A percentile compares a stretch with the other conserved stretches of the same genome.
phyloP scores from a whole-genome alignment of 2,888 invertebrate species.

The Melipona beecheii region DNA sequence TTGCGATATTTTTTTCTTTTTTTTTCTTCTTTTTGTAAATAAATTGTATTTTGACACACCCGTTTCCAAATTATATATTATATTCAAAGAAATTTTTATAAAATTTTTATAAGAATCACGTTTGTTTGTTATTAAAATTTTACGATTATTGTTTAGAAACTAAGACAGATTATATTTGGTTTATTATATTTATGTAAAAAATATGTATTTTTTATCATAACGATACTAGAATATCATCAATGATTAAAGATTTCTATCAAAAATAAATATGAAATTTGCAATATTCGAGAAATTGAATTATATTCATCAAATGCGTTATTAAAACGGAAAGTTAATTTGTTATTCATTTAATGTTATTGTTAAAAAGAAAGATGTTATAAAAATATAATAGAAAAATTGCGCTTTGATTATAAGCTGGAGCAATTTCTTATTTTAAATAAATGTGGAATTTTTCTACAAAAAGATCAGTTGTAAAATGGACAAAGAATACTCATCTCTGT shows the following conservation, averaged over 20 bases:
- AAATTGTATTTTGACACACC: constrained; percentile 13
- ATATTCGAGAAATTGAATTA: constrained; percentile 8
- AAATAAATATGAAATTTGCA: constrained; percentile 16
- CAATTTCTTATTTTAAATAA: constrained; percentile 38
- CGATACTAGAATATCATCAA: constrained; percentile 27
- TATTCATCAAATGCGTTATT: neutral
- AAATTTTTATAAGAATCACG: constrained; percentile 12
- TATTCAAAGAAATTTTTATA: constrained; percentile 1
- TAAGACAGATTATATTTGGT: constrained; percentile 39
- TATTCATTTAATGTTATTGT: constrained; percentile 24
- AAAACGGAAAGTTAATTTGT: constrained; percentile 3
- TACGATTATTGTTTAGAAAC: constrained; percentile 36
- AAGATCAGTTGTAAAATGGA: constrained; percentile 35
- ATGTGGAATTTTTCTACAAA: constrained; percentile 3
- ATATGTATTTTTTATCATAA: constrained; percentile 11
- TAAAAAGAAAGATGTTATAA: constrained; percentile 16
- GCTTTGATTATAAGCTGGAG: constrained; percentile 41
- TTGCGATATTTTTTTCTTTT: constrained; percentile 14
- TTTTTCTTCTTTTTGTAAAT: constrained; percentile 21
- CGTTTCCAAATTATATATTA: constrained; percentile 40
- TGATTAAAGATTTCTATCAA: constrained; percentile 30
- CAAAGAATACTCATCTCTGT: constrained; percentile 61
- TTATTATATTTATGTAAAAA: constrained; percentile 27
- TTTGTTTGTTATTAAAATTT: constrained; percentile 53
- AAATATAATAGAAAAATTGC: constrained; percentile 4